Evolutionary conservation across 2,888 invertebrate species (phyloP), one percentile per base, ranked within the genome.

Genomic region (Nebria brevicollis): DNA sequence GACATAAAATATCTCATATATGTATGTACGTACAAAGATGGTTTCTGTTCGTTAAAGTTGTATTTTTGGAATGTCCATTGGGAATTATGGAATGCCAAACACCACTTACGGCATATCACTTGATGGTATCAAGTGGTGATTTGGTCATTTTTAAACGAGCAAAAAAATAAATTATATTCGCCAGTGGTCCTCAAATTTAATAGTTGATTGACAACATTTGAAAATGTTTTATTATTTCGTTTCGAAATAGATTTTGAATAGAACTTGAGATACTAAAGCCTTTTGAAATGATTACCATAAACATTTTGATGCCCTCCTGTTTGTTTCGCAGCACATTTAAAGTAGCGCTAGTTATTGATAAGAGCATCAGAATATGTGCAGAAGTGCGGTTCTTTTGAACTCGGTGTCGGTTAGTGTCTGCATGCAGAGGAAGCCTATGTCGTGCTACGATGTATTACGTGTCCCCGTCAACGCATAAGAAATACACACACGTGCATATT

Each of bases 401-500:
- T 54, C 54, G 54, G 54, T 54, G 54, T 54, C 54, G 54, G 54
- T 54, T 54, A 54, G 54, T 54, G 54, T 54, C 54, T 54, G 54
- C 54, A 7, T 54, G 54, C 54, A 54, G 4, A 54, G 54, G 54
- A 54, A 54, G 54, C 54, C 54, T 54, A 11, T 54, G 54, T 13
- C 13, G 13, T 11, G 54, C 54, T 54, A 54, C 4, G 54, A 54
- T 54, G 54, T 54, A 54, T 54, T 13, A 54, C 54, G 54, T 54
- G 54, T 54, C 54, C 54, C 54, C 54, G 4, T 54, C 54, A 8
- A 54, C 54, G 54, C 54, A 54, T 54, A 54, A 1, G 54, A 7
- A 54, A 54, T 2, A 54, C 54, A 54, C 54, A 54, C 54, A 54
- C 54, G 54, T 54, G 54, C 54, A 54, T 54, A 43, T 43, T 43